Percentiles rank a stretch among this genome's conserved stretches.
Conservation (phyloP, 1,140 invertebrate genomes). For the Anadara kagoshimensis region DNA sequence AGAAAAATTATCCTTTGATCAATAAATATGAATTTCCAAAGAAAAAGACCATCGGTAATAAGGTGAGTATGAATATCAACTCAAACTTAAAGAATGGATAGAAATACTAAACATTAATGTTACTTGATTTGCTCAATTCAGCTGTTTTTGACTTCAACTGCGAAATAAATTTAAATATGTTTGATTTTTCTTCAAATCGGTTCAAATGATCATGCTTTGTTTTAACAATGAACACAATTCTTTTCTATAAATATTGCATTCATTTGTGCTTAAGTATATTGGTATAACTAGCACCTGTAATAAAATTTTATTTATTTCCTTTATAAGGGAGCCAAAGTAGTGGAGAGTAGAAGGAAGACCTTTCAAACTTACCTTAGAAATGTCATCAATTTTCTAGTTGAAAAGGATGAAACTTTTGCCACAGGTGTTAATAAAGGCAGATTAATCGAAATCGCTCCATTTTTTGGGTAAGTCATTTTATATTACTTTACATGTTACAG, state of each 20-base stretch:
- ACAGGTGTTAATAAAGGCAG: conserved; percentile 81
- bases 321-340: conserved; percentile 84
- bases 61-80: conserved; percentile 77
- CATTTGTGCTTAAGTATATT: neutral
- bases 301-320: too few relatives aligned
- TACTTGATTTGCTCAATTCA: neutral
- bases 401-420: conserved; percentile 82
- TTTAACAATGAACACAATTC: neutral
- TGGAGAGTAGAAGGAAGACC: conserved; percentile 84
- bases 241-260: neutral
- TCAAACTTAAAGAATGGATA: neutral
- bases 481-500: neutral
- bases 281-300: too few relatives aligned
- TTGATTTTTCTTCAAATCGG: neutral
- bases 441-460: conserved; percentile 83
- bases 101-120: neutral
- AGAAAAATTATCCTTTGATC: conserved; percentile 86
- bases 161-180: neutral
- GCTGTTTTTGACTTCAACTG: neutral
- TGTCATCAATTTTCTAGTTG: conserved; percentile 81
- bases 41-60: conserved; percentile 92
- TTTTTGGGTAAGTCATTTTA: conserved; percentile 82
- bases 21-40: conserved; percentile 92
- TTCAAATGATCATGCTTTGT: neutral
- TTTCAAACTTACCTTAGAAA: conserved; percentile 87